phyloP scores from a whole-genome alignment of 2,888 invertebrate species.

The Phyllotreta cruciferae region DNA sequence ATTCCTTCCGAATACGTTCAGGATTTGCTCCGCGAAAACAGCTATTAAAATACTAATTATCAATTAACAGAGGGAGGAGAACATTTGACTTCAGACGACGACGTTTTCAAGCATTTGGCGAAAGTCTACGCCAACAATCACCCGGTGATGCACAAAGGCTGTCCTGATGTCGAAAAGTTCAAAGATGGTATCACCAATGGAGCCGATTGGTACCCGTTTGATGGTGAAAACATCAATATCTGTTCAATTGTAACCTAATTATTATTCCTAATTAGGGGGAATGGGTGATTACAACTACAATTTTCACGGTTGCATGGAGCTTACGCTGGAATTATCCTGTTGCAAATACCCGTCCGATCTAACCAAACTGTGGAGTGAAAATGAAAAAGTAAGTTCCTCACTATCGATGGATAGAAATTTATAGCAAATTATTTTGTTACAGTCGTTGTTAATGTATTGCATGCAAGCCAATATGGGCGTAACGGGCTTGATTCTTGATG shows the following conservation, averaged over 20 bases:
- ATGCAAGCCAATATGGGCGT: conserved; percentile 67
- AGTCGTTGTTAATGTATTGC: conserved; percentile 65
- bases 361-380: conserved; percentile 66
- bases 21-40: too few relatives aligned
- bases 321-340: conserved; percentile 72
- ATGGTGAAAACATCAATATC: conserved; percentile 56
- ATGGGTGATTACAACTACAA: conserved; percentile 77
- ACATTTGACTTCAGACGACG: conserved; percentile 69
- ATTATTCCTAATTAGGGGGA: conserved; percentile 54
- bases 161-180: conserved; percentile 58
- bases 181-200: conserved; percentile 72
- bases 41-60: neutral
- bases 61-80: conserved; percentile 45
- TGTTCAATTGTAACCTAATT: neutral
- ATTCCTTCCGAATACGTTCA: too few relatives aligned
- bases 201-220: conserved; percentile 68
- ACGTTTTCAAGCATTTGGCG: conserved; percentile 68
- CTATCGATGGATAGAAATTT: conserved; percentile 8
- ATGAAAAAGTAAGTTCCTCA: conserved; percentile 60
- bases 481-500: conserved; percentile 65
- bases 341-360: conserved; percentile 70
- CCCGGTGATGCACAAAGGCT: conserved; percentile 64
- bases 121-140: conserved; percentile 66
- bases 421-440: conserved; percentile 39
- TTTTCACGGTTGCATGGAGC: conserved; percentile 70